Conservation (phyloP, 1,140 invertebrate species). For the Macrostomum lignano region DNA sequence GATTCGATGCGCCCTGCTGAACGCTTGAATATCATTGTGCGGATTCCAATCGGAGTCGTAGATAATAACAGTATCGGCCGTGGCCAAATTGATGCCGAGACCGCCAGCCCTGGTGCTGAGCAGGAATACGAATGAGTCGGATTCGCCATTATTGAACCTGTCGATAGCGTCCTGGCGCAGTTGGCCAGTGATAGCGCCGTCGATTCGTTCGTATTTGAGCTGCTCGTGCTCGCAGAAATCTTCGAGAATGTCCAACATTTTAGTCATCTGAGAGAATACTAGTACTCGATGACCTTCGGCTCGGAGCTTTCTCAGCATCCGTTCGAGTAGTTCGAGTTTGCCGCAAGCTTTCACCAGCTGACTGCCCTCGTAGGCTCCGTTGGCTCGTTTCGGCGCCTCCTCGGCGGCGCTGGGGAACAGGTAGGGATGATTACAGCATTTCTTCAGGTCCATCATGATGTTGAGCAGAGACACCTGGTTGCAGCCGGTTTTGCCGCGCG, state of each 20-base stretch:
- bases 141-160: slow-evolving; percentile 46
- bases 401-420: slow-evolving; percentile 59
- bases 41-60: slow-evolving; percentile 99
- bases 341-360: slow-evolving; percentile 78
- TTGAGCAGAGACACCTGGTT: slow-evolving; percentile 58
- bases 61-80: slow-evolving; percentile 95
- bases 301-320: slow-evolving; percentile 68
- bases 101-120: slow-evolving; percentile 89
- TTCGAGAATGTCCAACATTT: slow-evolving; percentile 93
- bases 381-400: slow-evolving; percentile 43
- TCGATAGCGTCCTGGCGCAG: slow-evolving; percentile 92
- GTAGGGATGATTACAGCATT: slow-evolving; percentile 98
- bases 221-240: slow-evolving; percentile 87
- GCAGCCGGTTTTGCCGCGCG: slow-evolving; percentile 42
- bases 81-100: slow-evolving; percentile 91
- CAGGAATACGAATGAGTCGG: slow-evolving; percentile 82
- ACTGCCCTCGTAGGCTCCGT: slow-evolving; percentile 69
- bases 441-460: slow-evolving; percentile 99
- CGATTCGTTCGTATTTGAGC: slow-evolving; percentile 94
- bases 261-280: slow-evolving; percentile 96
- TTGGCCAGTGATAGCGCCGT: slow-evolving; percentile 81
- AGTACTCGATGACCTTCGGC: slow-evolving; percentile 74
- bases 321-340: slow-evolving; percentile 68
- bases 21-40: slow-evolving; percentile 96
- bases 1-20: slow-evolving; percentile 89